Percentiles rank a stretch among this genome's conserved stretches.
These are phyloP conservation scores for Abrostola tripartita DNA, from an alignment of 2,888 invertebrate species.

Conservation along the genomic window DNA sequence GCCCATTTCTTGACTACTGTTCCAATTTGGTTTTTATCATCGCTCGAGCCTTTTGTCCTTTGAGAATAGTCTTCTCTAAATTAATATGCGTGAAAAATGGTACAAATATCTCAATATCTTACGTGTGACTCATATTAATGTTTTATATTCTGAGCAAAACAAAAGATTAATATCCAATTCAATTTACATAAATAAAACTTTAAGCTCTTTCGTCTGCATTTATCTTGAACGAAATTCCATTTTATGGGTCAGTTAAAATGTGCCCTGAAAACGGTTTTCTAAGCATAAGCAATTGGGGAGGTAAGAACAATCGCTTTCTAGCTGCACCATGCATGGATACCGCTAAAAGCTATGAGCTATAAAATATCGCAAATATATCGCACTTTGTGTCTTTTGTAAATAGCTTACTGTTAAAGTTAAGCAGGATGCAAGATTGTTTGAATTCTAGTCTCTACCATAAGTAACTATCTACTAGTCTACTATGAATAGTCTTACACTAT, in stretches of 20 bases:
- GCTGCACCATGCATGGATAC: constrained; percentile 1
- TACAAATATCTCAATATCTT: neutral
- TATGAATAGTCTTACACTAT: too few species aligned
- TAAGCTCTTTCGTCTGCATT: constrained; percentile 23
- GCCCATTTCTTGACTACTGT: too few species aligned
- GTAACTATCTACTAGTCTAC: too few species aligned
- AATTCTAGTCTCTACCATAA: too few species aligned
- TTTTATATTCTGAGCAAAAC: constrained; percentile 21
- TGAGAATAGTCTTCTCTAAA: too few species aligned
- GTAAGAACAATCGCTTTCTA: constrained; percentile 38
- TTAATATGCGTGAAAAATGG: neutral
- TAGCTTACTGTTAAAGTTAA: too few species aligned
- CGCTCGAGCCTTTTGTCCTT: too few species aligned
- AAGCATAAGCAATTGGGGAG: constrained; percentile 36
- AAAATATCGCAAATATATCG: neutral
- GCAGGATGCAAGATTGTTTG: too few species aligned
- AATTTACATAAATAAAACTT: constrained; percentile 37
- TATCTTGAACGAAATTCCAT: constrained; percentile 32
- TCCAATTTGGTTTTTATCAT: too few species aligned
- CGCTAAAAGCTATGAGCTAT: constrained; percentile 20
- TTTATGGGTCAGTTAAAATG: constrained; percentile 38
- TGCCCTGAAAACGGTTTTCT: constrained; percentile 31
- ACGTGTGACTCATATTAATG: neutral
- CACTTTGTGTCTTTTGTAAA: too few species aligned
- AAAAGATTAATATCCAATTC: constrained; percentile 28